These are phyloP conservation scores for Trichoplax adhaerens DNA, from an alignment of 37 sponge, comb jelly and placozoan species.

Conservation along the genomic window DNA sequence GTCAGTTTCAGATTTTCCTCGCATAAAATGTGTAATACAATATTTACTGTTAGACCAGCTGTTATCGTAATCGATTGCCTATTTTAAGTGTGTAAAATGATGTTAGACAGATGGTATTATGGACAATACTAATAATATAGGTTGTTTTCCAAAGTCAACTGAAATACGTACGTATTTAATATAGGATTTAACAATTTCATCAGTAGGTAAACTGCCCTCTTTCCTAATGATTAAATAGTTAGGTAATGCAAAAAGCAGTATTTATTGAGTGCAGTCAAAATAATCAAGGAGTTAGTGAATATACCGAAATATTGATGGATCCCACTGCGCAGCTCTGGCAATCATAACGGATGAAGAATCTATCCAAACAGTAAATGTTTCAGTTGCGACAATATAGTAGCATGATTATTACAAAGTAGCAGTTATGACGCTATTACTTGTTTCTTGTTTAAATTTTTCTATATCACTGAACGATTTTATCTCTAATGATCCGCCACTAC, in stretches of 20 bases:
- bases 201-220: constrained; percentile 39
- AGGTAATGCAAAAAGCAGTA: too few relatives aligned
- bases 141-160: too few relatives aligned
- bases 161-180: constrained; percentile 16
- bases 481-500: constrained; percentile 60
- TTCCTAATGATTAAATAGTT: constrained; percentile 8
- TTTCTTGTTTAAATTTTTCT: constrained; percentile 15
- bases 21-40: too few relatives aligned
- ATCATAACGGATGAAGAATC: constrained; percentile 75
- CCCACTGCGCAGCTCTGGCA: constrained; percentile 83
- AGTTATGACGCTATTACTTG: constrained; percentile 19
- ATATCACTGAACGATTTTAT: constrained; percentile 41
- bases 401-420: not conserved
- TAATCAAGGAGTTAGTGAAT: too few relatives aligned
- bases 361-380: not conserved
- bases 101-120: too few relatives aligned
- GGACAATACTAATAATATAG: too few relatives aligned
- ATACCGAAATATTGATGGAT: constrained; percentile 85
- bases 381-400: not conserved
- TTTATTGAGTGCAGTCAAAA: too few relatives aligned
- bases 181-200: constrained; percentile 47
- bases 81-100: too few relatives aligned
- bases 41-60: too few relatives aligned
- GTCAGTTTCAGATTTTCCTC: too few relatives aligned
- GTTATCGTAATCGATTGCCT: too few relatives aligned